These are phyloP conservation scores for Apodemia mormo DNA, from an alignment of 2,888 invertebrate genomes.

Conservation along the genomic window DNA sequence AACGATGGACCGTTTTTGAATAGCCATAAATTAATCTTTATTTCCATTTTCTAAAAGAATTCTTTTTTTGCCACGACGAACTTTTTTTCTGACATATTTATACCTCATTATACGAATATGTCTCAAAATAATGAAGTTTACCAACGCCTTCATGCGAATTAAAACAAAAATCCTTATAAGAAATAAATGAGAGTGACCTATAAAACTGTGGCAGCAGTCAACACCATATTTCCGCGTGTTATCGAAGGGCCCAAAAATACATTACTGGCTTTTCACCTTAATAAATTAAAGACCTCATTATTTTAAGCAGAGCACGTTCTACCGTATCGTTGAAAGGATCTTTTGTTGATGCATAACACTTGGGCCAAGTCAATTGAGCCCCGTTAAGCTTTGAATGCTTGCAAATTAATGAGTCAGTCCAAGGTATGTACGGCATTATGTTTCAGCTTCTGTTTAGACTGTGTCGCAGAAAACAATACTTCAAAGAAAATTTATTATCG, in stretches of 20 bases:
- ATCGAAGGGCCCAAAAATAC: slow-evolving; percentile 42
- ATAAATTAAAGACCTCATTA: slow-evolving; percentile 73
- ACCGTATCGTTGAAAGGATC: slow-evolving; percentile 65
- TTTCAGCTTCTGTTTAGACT: slow-evolving; percentile 43
- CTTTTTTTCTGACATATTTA: background rate
- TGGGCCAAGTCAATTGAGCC: slow-evolving; percentile 70
- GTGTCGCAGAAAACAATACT: slow-evolving; percentile 21
- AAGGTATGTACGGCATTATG: slow-evolving; percentile 50
- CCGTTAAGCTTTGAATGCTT: slow-evolving; percentile 63
- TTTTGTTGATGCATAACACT: slow-evolving; percentile 75
- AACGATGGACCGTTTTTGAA: background rate
- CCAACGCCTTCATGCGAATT: slow-evolving; percentile 13
- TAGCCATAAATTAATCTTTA: background rate
- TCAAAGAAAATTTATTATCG: slow-evolving; percentile 3
- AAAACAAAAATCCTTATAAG: slow-evolving; percentile 18
- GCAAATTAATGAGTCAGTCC: slow-evolving; percentile 72
- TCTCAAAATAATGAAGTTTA: background rate
- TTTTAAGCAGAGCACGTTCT: slow-evolving; percentile 67
- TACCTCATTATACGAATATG: slow-evolving; percentile 2
- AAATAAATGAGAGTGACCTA: slow-evolving; percentile 20
- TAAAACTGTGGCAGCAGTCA: slow-evolving; percentile 14
- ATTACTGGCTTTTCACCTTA: slow-evolving; percentile 51
- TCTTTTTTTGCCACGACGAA: background rate
- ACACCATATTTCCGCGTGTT: slow-evolving; percentile 22
- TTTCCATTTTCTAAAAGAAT: background rate